Evolutionary conservation across 1,140 invertebrate genomes (phyloP).

Genomic region (Pollicipes pollicipes): DNA sequence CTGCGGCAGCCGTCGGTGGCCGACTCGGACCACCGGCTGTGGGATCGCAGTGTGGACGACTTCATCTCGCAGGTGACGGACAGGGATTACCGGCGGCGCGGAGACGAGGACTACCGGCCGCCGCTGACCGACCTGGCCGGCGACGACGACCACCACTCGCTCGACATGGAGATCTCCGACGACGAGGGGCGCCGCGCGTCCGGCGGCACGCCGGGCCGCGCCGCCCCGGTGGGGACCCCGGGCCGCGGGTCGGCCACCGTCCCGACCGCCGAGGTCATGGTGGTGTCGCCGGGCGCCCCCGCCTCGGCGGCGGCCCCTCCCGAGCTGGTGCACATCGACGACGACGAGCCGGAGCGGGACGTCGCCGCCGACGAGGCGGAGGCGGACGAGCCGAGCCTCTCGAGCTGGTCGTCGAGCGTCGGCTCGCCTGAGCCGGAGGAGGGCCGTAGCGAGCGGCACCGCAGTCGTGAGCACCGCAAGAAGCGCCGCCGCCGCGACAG

Average conservation of each 20-base stretch:
- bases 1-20: too few species aligned
- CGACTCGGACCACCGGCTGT: background rate
- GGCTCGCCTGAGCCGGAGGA: background rate
- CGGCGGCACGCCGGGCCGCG: background rate
- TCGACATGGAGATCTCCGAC: background rate
- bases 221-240: too few species aligned
- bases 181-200: background rate
- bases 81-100: background rate
- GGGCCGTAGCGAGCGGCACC: background rate
- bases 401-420: background rate
- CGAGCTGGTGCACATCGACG: background rate
- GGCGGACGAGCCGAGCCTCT: background rate
- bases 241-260: background rate
- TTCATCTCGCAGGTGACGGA: slow-evolving; percentile 1
- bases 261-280: too few species aligned
- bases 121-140: background rate
- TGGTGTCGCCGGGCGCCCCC: too few species aligned
- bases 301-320: too few species aligned
- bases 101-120: background rate
- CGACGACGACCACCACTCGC: background rate
- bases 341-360: background rate
- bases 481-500: background rate
- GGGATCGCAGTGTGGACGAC: background rate
- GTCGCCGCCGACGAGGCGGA: background rate
- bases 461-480: background rate